Conservation (phyloP, 2,113 vertebrate genomes). For the Saguinus midas region DNA sequence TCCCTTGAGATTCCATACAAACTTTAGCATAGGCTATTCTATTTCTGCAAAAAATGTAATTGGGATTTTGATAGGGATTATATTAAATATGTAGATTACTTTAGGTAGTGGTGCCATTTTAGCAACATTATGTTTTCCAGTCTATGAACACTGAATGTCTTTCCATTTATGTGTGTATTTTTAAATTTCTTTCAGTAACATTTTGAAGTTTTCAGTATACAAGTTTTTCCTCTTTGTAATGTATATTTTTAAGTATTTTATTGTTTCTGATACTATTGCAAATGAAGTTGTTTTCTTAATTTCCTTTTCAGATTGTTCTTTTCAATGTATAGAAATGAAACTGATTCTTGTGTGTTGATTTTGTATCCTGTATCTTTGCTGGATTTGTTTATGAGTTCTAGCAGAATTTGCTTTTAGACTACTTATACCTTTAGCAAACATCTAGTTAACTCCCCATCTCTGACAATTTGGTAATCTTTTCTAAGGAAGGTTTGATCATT, state of each 20-base stretch:
- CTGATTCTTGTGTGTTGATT: background rate
- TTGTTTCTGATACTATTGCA: background rate
- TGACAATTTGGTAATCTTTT: background rate
- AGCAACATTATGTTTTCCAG: background rate
- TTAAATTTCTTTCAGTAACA: background rate
- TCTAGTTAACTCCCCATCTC: background rate
- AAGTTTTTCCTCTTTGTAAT: background rate
- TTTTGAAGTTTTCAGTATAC: background rate
- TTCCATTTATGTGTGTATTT: background rate
- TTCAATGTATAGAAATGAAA: background rate
- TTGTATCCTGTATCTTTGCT: background rate
- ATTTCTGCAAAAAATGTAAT: background rate
- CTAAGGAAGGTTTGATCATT: background rate
- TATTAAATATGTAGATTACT: background rate
- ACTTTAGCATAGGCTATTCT: background rate
- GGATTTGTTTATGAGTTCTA: background rate
- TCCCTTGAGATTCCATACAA: background rate
- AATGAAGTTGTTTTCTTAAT: background rate
- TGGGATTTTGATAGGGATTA: background rate
- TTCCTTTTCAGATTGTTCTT: background rate
- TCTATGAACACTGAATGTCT: background rate
- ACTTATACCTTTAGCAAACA: background rate
- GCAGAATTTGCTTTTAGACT: background rate
- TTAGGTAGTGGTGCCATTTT: background rate
- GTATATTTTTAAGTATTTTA: background rate